These are phyloP conservation scores for Cantharis rufa DNA, from an alignment of 2,888 invertebrate species.

Conservation along the genomic window DNA sequence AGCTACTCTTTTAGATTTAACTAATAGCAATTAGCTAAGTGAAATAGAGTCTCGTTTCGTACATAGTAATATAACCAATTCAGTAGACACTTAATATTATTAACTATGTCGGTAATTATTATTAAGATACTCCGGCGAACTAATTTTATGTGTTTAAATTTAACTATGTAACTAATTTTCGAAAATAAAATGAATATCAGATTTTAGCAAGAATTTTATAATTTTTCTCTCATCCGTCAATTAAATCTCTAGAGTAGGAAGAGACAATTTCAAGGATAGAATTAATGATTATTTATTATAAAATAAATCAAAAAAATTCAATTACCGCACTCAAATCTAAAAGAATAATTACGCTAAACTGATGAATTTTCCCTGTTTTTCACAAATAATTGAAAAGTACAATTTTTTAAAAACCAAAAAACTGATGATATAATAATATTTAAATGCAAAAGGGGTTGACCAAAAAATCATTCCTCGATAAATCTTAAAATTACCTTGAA, in stretches of 20 bases:
- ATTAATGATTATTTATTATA: background rate
- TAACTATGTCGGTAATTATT: background rate
- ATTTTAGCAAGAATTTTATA: background rate
- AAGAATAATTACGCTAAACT: background rate
- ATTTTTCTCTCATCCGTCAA: background rate
- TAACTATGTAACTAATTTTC: background rate
- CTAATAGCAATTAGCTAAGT: background rate
- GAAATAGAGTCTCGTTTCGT: background rate
- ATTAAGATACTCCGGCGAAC: background rate
- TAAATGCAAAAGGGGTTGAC: too few relatives aligned
- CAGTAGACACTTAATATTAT: background rate
- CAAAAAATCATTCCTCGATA: too few relatives aligned
- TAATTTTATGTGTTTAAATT: background rate
- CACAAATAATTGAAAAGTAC: too few relatives aligned
- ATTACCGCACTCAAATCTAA: background rate
- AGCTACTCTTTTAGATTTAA: background rate
- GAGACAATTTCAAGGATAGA: background rate
- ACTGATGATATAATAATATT: too few relatives aligned
- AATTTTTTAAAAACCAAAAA: too few relatives aligned
- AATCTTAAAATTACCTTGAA: too few relatives aligned
- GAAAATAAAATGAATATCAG: background rate
- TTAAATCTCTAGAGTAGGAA: background rate
- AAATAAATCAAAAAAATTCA: background rate
- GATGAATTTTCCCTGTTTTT: too few relatives aligned
- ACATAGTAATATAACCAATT: background rate